Conservation (phyloP, 2,797 vertebrate genomes). For the Percopsis omiscomaycus region DNA sequence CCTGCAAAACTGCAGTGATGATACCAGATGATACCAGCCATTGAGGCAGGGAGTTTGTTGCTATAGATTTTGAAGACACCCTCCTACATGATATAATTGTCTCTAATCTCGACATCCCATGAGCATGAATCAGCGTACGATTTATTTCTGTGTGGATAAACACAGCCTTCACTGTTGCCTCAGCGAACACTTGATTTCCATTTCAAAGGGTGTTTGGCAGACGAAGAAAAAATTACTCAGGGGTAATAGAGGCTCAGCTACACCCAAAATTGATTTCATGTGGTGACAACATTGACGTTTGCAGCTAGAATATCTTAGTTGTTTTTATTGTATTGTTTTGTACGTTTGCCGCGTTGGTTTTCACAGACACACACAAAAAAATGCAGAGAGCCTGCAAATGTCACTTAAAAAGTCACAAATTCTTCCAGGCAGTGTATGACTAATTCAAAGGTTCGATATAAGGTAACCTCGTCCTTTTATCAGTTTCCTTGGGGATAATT, state of each 20-base stretch:
- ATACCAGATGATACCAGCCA: slow-evolving; percentile 3
- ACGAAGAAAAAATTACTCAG: slow-evolving; percentile 31
- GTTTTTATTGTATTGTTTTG: neutral
- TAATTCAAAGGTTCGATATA: slow-evolving; percentile 1
- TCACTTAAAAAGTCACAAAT: neutral
- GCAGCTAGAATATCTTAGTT: slow-evolving; percentile 7
- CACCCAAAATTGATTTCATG: slow-evolving; percentile 1
- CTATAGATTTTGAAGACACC: neutral
- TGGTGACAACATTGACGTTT: slow-evolving; percentile 4
- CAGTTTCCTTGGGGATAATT: slow-evolving; percentile 26
- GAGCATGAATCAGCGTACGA: slow-evolving; percentile 62
- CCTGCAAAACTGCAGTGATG: slow-evolving; percentile 2
- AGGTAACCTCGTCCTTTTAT: neutral
- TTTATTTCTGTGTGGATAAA: slow-evolving; percentile 68
- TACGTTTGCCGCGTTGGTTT: neutral
- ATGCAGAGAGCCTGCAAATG: neutral
- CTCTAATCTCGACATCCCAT: slow-evolving; percentile 39
- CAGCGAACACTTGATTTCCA: slow-evolving; percentile 42
- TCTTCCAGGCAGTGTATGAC: neutral
- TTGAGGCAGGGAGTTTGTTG: neutral
- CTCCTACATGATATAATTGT: slow-evolving; percentile 45
- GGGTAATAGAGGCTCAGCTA: slow-evolving; percentile 20
- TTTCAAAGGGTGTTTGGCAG: slow-evolving; percentile 38
- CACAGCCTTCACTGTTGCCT: slow-evolving; percentile 46
- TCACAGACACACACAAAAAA: neutral